Evolutionary conservation across 2,113 vertebrate species (phyloP).

Genomic region (Halichoerus grypus): DNA sequence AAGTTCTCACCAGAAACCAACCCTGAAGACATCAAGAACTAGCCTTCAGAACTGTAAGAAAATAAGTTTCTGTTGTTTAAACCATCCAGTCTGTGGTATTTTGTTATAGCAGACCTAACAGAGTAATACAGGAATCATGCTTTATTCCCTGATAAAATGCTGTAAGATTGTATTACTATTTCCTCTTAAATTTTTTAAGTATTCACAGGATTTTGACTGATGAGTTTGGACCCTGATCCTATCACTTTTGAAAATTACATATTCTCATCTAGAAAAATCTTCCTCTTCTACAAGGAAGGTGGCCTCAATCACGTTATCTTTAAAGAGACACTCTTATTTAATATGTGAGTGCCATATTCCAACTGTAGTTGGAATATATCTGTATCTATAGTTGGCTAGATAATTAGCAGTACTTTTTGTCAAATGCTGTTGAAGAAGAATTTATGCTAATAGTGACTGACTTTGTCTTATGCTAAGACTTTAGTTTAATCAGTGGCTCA

Average conservation of each 20-base stretch:
- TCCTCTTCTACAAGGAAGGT: not conserved
- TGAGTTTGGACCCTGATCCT: not conserved
- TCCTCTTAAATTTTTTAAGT: not conserved
- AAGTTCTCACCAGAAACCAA: not conserved
- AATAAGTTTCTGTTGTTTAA: not conserved
- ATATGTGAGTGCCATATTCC: not conserved
- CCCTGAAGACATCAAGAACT: not conserved
- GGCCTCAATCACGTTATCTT: not conserved
- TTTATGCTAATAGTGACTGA: constrained; percentile 48
- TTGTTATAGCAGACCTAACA: not conserved
- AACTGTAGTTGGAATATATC: not conserved
- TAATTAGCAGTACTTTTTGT: constrained; percentile 11
- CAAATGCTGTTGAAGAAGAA: constrained; percentile 19
- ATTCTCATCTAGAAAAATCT: not conserved
- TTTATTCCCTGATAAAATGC: not conserved
- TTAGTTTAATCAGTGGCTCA: constrained; percentile 38
- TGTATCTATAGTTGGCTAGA: not conserved
- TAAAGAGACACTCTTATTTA: not conserved
- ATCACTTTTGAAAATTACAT: not conserved
- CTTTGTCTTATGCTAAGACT: constrained; percentile 31
- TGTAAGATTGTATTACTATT: not conserved
- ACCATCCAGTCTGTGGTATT: not conserved
- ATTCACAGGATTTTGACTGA: not conserved
- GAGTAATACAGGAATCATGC: not conserved
- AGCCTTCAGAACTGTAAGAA: not conserved